Conservation (phyloP, 2,888 invertebrate species). For the Trichopria drosophilae region DNA sequence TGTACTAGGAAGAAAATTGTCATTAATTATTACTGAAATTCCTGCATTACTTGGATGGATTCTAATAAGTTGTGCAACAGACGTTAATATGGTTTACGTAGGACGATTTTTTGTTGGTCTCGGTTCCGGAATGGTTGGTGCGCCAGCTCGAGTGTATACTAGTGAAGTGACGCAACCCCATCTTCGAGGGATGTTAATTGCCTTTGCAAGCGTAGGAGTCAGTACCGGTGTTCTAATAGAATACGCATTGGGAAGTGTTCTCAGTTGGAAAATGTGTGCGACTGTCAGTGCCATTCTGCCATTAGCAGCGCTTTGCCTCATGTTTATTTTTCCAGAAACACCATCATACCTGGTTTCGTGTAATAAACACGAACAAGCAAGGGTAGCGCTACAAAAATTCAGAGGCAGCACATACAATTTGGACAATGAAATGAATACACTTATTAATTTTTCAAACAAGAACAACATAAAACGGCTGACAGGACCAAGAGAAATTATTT, state of each 20-base stretch:
- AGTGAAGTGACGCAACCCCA: conserved; percentile 75
- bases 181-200: conserved; percentile 73
- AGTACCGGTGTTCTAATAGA: conserved; percentile 71
- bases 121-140: conserved; percentile 74
- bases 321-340: conserved; percentile 71
- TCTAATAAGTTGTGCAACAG: conserved; percentile 64
- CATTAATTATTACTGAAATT: conserved; percentile 68
- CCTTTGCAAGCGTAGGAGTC: conserved; percentile 72
- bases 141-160: conserved; percentile 71
- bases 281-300: conserved; percentile 67
- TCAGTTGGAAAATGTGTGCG: conserved; percentile 69
- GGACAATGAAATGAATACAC: conserved; percentile 65
- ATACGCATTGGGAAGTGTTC: conserved; percentile 65
- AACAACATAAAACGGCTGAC: conserved; percentile 66
- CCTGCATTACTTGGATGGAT: conserved; percentile 73
- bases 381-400: conserved; percentile 63
- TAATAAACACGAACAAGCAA: conserved; percentile 65
- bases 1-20: conserved; percentile 66
- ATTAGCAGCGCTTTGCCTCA: conserved; percentile 64
- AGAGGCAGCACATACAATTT: conserved; percentile 67
- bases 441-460: conserved; percentile 66
- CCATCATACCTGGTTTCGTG: conserved; percentile 71
- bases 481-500: conserved; percentile 61
- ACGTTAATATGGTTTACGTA: conserved; percentile 66
- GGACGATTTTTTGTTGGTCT: conserved; percentile 71